These are phyloP conservation scores for Dermatemys mawii DNA, from an alignment of 2,113 vertebrate species.

Conservation along the genomic window DNA sequence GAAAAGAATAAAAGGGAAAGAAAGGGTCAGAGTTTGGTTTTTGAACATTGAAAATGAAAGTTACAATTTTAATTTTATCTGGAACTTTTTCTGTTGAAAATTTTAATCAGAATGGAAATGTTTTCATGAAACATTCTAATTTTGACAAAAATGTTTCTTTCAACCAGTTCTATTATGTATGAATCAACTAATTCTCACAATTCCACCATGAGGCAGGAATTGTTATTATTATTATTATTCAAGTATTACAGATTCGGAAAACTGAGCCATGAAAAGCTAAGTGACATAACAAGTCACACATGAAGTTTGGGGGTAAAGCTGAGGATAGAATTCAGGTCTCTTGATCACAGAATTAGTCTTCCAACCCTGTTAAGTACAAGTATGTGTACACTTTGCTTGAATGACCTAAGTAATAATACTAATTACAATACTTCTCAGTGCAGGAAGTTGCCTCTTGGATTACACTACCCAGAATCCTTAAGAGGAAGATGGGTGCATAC, in stretches of 20 bases:
- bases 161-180: not conserved
- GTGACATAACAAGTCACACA: not conserved
- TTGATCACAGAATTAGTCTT: not conserved
- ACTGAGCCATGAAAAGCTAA: not conserved
- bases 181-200: not conserved
- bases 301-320: not conserved
- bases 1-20: constrained; percentile 42
- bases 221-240: not conserved
- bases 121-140: not conserved
- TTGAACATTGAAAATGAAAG: not conserved
- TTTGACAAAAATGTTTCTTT: not conserved
- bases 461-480: not conserved
- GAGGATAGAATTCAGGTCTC: not conserved
- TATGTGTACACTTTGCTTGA: not conserved
- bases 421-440: not conserved
- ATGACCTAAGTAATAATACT: not conserved
- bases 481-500: not conserved
- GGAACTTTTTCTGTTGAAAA: not conserved
- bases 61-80: not conserved
- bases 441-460: not conserved
- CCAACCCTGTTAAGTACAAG: not conserved
- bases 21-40: not conserved
- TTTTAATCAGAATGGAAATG: not conserved
- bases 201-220: not conserved
- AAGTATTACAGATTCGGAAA: not conserved